phyloP scores from a whole-genome alignment of 2,797 vertebrate species.

The Phylloscopus collybita region DNA sequence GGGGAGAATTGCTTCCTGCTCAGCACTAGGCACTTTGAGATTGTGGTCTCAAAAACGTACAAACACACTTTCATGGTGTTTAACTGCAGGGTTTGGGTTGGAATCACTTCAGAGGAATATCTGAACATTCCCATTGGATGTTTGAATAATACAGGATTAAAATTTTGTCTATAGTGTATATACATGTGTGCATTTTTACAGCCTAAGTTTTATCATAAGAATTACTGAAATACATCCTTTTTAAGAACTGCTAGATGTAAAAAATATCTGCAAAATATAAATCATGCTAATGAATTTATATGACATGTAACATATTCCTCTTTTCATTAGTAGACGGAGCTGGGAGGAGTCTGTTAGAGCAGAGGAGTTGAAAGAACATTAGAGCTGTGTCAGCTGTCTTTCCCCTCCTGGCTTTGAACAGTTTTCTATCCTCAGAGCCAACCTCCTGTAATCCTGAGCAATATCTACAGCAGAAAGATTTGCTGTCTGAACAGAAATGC shows the following conservation, averaged over 20 bases:
- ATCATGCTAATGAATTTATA: background rate
- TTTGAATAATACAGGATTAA: conserved; percentile 22
- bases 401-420: background rate
- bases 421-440: background rate
- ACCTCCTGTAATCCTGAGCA: background rate
- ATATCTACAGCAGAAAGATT: background rate
- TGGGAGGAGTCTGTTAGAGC: background rate
- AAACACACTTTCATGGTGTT: conserved; percentile 9
- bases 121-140: conserved; percentile 18
- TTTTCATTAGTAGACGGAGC: background rate
- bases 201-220: background rate
- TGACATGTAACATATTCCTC: background rate
- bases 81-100: conserved; percentile 30
- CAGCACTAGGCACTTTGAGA: background rate
- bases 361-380: background rate
- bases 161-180: background rate
- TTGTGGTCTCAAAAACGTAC: background rate
- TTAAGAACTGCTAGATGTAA: background rate
- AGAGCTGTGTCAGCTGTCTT: background rate
- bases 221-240: background rate
- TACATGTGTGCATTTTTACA: background rate
- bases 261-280: background rate
- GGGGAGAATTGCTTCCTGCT: conserved; percentile 23
- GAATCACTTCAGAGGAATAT: conserved; percentile 39
- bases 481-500: background rate